phyloP scores from a whole-genome alignment of 2,113 vertebrate species.

The Panthera uncia region DNA sequence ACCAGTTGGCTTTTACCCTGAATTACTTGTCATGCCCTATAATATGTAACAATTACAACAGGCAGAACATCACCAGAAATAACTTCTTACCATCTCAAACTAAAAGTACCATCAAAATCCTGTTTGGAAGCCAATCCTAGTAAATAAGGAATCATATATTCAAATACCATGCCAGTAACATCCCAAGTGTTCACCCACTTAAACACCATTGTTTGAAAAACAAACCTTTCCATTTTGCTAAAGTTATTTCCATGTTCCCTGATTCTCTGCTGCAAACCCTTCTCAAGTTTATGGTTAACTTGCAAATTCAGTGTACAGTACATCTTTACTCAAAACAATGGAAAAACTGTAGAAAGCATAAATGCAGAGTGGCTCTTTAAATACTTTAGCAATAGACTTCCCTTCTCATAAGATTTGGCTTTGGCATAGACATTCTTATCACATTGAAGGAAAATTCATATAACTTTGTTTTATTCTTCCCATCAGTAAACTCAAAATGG shows the following conservation, averaged over 20 bases:
- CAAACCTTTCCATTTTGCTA: background rate
- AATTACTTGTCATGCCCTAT: background rate
- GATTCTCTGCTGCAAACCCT: background rate
- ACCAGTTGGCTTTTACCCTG: background rate
- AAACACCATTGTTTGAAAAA: background rate
- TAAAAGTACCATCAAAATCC: background rate
- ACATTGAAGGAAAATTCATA: background rate
- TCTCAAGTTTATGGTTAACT: constrained; percentile 30
- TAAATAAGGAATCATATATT: background rate
- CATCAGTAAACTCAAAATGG: background rate
- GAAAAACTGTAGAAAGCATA: background rate
- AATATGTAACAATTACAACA: background rate
- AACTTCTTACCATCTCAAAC: background rate
- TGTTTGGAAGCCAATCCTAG: background rate
- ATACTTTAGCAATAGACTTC: background rate
- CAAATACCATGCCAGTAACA: background rate
- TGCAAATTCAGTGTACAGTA: background rate
- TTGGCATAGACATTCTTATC: background rate
- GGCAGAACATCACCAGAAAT: constrained; percentile 9
- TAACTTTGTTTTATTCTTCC: constrained; percentile 30
- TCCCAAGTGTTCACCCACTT: background rate
- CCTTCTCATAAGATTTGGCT: constrained; percentile 21
- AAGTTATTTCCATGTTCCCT: background rate
- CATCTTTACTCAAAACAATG: constrained; percentile 32
- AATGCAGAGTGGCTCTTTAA: background rate